A percentile compares a stretch with the other conserved stretches of the same genome.
These are phyloP conservation scores for Schizopygopsis pylzovi DNA, from an alignment of 2,797 vertebrate species.

Conservation along the genomic window DNA sequence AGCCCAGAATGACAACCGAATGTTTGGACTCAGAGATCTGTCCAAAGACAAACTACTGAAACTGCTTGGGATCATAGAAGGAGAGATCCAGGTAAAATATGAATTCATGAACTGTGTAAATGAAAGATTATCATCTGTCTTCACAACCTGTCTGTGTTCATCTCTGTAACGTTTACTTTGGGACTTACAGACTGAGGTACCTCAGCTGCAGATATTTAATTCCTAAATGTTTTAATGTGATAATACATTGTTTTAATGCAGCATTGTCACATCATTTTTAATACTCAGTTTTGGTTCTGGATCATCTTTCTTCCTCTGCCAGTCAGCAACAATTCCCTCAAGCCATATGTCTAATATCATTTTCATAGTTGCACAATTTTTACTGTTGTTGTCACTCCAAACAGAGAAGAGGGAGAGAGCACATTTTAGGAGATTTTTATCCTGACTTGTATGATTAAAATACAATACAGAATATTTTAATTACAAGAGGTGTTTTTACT, in stretches of 20 bases:
- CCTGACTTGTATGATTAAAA: neutral
- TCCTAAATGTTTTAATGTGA: neutral
- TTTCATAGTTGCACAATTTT: neutral
- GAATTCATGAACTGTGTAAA: neutral
- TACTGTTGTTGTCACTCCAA: neutral
- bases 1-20: slow-evolving; percentile 72
- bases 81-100: slow-evolving; percentile 90
- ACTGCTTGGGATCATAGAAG: slow-evolving; percentile 96
- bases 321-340: neutral
- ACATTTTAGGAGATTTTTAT: too few species aligned
- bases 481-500: too few species aligned
- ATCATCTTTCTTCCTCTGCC: neutral
- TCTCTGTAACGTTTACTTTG: neutral
- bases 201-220: neutral
- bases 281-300: neutral
- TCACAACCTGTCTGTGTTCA: neutral
- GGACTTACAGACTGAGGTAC: neutral
- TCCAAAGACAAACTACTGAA: slow-evolving; percentile 90
- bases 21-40: slow-evolving; percentile 82
- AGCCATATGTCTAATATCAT: neutral
- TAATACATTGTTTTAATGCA: neutral
- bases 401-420: neutral
- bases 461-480: neutral
- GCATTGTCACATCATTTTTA: neutral
- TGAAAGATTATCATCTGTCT: neutral